phyloP scores from a whole-genome alignment of 2,888 invertebrate genomes.

The Pecten maximus region DNA sequence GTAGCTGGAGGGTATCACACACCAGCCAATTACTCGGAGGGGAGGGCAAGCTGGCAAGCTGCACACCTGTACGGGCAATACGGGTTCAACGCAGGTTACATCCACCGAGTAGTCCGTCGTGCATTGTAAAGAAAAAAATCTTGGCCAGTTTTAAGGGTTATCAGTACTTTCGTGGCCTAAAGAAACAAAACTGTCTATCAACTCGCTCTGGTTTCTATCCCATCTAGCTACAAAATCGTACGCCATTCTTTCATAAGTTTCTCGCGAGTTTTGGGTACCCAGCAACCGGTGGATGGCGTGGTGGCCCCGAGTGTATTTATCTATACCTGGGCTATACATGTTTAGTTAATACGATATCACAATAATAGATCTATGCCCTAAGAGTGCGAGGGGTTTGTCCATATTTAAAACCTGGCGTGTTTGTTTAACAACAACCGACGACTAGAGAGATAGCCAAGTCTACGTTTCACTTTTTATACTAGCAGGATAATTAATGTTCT shows the following conservation, averaged over 20 bases:
- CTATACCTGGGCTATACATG: neutral
- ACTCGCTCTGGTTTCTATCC: neutral
- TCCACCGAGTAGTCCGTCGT: neutral
- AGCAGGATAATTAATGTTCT: constrained; percentile 17
- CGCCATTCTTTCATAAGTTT: neutral
- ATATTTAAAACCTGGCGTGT: constrained; percentile 29
- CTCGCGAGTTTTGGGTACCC: constrained; percentile 12
- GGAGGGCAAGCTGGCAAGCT: neutral
- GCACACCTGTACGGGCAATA: neutral
- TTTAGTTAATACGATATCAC: constrained; percentile 29
- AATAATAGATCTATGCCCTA: constrained; percentile 30
- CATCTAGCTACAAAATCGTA: constrained; percentile 3
- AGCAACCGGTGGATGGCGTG: neutral
- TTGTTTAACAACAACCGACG: constrained; percentile 14
- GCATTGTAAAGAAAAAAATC: neutral
- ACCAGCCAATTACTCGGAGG: constrained; percentile 12
- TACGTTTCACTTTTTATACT: constrained; percentile 11
- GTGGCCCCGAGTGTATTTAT: neutral
- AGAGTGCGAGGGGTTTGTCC: constrained; percentile 35
- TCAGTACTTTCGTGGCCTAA: neutral
- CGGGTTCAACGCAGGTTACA: neutral
- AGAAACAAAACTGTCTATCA: neutral
- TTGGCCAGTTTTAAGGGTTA: neutral
- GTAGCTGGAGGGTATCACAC: neutral
- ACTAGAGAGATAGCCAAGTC: neutral